Evolutionary conservation across 2,888 invertebrate genomes (phyloP).

Genomic region (Anaspis maculata): DNA sequence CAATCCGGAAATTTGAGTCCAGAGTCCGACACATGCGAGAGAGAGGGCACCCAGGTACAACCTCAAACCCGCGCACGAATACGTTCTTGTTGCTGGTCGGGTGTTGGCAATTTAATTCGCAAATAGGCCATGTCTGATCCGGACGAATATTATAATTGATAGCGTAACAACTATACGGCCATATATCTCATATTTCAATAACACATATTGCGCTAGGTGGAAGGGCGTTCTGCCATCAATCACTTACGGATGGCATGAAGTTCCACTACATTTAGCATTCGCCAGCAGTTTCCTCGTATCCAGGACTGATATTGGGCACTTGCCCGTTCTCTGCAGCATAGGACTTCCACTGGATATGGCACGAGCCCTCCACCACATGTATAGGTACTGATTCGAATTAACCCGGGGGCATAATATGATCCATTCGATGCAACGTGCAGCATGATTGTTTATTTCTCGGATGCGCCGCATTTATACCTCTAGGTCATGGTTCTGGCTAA

Average conservation of each 20-base stretch:
- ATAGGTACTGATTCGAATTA: too few species aligned
- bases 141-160: conserved; percentile 32
- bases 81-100: too few species aligned
- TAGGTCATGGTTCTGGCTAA: too few species aligned
- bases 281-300: conserved; percentile 33
- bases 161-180: conserved; percentile 25
- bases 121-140: conserved; percentile 6
- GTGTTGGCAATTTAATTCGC: too few species aligned
- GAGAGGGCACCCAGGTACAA: too few species aligned
- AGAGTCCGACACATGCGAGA: too few species aligned
- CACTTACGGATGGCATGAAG: conserved; percentile 42
- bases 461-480: too few species aligned
- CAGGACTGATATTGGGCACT: conserved; percentile 28
- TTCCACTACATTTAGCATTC: conserved; percentile 45
- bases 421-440: too few species aligned
- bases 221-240: conserved; percentile 43
- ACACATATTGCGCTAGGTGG: conserved; percentile 41
- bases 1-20: too few species aligned
- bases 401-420: too few species aligned
- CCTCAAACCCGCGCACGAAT: too few species aligned
- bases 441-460: too few species aligned
- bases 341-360: conserved; percentile 7
- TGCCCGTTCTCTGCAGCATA: conserved; percentile 21
- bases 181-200: conserved; percentile 42
- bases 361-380: not conserved